Conservation (phyloP, 2,797 vertebrate species). For the Taeniopygia guttata region DNA sequence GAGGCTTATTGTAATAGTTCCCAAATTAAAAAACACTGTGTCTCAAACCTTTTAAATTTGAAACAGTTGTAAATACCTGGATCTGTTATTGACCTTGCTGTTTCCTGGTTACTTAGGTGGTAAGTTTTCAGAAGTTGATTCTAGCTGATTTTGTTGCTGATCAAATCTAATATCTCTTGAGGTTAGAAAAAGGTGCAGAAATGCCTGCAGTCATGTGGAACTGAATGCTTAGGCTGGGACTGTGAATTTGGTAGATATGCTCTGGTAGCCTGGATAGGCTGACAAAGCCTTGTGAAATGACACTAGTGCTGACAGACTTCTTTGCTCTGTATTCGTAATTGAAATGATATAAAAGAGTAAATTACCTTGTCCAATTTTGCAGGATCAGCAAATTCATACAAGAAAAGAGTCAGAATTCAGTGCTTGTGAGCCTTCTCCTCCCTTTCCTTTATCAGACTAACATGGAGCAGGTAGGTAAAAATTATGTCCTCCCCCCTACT, state of each 20-base stretch:
- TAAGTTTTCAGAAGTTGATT: neutral
- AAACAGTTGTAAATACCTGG: neutral
- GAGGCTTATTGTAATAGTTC: neutral
- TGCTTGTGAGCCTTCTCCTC: conserved; percentile 88
- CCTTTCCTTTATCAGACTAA: conserved; percentile 87
- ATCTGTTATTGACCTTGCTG: neutral
- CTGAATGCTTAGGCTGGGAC: neutral
- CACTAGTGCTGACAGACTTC: neutral
- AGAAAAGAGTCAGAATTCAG: conserved; percentile 88
- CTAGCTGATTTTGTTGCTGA: neutral
- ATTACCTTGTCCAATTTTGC: neutral
- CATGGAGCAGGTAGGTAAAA: conserved; percentile 80
- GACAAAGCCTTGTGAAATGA: neutral
- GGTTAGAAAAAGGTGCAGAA: neutral
- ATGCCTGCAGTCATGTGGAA: neutral
- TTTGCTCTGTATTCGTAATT: neutral
- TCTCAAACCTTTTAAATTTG: neutral
- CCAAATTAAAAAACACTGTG: neutral
- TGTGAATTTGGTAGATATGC: neutral
- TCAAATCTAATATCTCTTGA: neutral
- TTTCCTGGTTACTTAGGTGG: neutral
- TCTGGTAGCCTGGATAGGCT: neutral
- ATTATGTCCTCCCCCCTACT: neutral
- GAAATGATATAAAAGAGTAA: neutral
- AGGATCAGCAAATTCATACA: conserved; percentile 93